Conservation (phyloP, 2,113 vertebrate genomes). For the Dascyllus trimaculatus region DNA sequence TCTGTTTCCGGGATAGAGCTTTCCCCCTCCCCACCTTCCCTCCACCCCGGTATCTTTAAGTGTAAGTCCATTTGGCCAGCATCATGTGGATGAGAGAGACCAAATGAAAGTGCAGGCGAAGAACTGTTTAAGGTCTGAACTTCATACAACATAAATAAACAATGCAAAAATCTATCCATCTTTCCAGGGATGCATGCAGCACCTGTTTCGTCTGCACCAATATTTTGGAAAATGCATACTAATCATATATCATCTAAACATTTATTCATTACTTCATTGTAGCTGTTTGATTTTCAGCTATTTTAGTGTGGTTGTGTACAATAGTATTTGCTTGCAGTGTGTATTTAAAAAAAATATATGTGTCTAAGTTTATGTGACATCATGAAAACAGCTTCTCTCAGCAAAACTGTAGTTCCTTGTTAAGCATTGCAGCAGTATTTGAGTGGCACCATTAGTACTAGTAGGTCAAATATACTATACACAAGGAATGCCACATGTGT, state of each 20-base stretch:
- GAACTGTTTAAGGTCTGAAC: background rate
- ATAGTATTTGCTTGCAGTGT: background rate
- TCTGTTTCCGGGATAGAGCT: background rate
- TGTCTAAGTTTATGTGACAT: background rate
- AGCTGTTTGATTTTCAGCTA: background rate
- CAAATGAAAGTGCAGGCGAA: background rate
- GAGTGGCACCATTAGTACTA: background rate
- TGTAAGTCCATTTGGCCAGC: background rate
- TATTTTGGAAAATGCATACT: background rate
- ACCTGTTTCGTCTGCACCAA: too few species aligned
- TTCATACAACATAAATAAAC: background rate
- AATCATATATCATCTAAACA: background rate
- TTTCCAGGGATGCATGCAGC: too few species aligned
- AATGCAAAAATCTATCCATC: background rate
- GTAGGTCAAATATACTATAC: conserved; percentile 1
- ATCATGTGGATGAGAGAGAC: background rate
- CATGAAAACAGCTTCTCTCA: background rate
- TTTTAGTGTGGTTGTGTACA: background rate
- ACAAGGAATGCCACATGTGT: background rate
- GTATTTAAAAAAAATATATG: background rate
- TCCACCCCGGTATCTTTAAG: background rate
- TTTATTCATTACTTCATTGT: background rate
- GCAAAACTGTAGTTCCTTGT: background rate
- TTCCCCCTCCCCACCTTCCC: background rate
- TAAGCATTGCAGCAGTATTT: background rate